Percentiles rank a stretch among this genome's conserved stretches.
phyloP scores from a whole-genome alignment of 2,888 invertebrate species.

The Pecten maximus region DNA sequence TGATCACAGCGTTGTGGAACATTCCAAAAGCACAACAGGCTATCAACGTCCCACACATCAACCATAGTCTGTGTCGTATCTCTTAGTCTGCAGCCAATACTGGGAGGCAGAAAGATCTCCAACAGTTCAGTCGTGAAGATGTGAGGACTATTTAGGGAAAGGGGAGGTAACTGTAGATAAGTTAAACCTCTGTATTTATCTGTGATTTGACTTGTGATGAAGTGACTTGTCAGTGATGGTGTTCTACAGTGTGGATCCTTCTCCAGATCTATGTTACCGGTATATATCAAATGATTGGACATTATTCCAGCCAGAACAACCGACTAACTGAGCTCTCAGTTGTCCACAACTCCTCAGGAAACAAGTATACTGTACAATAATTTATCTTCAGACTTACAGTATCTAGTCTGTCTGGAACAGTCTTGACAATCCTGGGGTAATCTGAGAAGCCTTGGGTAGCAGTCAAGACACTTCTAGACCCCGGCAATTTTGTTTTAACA shows the following conservation, averaged over 20 bases:
- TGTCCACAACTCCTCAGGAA: background rate
- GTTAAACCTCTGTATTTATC: background rate
- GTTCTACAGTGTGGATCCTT: background rate
- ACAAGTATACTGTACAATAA: background rate
- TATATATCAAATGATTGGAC: background rate
- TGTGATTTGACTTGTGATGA: background rate
- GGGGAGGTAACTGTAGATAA: background rate
- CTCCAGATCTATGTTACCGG: background rate
- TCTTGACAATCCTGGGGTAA: background rate
- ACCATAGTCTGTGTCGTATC: background rate
- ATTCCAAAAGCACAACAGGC: background rate
- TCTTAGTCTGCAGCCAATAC: background rate
- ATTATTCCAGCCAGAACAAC: background rate
- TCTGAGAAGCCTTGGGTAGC: background rate
- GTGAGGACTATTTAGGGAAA: background rate
- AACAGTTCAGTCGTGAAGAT: background rate
- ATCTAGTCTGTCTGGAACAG: background rate
- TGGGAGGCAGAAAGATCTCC: background rate
- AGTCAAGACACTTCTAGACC: background rate
- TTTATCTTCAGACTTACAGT: background rate
- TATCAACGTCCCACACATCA: background rate
- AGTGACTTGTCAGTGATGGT: background rate
- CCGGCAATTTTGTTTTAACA: background rate
- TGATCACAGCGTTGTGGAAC: background rate
- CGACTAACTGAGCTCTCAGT: background rate